These are phyloP conservation scores for Cassiopea andromeda DNA, from an alignment of 30 jellyfish, hydroid and myxozoan species.

Conservation along the genomic window DNA sequence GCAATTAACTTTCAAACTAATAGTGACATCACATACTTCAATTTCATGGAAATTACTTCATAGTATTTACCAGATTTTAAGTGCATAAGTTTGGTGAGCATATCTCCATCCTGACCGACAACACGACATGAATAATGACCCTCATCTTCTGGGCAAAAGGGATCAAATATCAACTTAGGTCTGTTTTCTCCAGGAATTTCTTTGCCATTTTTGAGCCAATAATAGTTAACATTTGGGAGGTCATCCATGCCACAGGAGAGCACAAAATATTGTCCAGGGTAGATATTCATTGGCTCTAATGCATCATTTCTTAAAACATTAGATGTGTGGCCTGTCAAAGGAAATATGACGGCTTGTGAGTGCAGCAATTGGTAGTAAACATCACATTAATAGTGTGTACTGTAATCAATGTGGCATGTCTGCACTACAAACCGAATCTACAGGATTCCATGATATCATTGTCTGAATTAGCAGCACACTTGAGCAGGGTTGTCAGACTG, in stretches of 20 bases:
- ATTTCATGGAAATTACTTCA: too few species aligned
- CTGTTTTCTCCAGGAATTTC: slow-evolving; percentile 70
- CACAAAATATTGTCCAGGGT: slow-evolving; percentile 74
- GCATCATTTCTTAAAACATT: slow-evolving; percentile 31
- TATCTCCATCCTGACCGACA: slow-evolving; percentile 58
- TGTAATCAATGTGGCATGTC: too few species aligned
- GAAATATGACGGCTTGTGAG: background rate
- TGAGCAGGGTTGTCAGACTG: too few species aligned
- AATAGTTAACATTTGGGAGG: slow-evolving; percentile 40
- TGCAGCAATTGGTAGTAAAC: background rate
- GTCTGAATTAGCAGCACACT: too few species aligned
- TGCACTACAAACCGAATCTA: too few species aligned
- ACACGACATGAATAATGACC: slow-evolving; percentile 88
- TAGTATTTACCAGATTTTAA: slow-evolving; percentile 50
- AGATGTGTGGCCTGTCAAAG: background rate
- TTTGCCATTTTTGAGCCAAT: slow-evolving; percentile 87
- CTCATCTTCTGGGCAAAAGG: slow-evolving; percentile 73
- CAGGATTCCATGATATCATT: too few species aligned
- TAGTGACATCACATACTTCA: too few species aligned
- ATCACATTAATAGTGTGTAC: too few species aligned
- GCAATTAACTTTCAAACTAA: too few species aligned
- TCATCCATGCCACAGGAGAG: slow-evolving; percentile 66
- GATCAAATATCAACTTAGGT: slow-evolving; percentile 54
- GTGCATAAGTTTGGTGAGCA: slow-evolving; percentile 61
- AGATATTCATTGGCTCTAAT: slow-evolving; percentile 33